These are phyloP conservation scores for Ceyx cyanopectus DNA, from an alignment of 2,113 vertebrate genomes.

Conservation along the genomic window DNA sequence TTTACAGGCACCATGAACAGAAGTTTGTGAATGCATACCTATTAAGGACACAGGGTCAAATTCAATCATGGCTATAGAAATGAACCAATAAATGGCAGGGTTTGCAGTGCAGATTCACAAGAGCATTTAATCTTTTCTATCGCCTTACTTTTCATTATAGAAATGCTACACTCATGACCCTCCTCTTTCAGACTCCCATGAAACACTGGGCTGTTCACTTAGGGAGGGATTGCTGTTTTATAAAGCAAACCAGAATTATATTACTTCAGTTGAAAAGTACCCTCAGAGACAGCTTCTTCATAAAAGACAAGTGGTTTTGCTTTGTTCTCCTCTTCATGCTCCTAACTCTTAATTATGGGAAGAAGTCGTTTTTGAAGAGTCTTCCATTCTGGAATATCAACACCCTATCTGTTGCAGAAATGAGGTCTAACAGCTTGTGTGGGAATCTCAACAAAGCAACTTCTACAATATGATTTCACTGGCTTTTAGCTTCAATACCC, in stretches of 20 bases:
- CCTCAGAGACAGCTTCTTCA: neutral
- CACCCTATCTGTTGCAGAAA: neutral
- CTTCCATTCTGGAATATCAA: neutral
- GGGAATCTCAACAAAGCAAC: neutral
- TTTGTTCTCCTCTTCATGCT: neutral
- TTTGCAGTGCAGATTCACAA: neutral
- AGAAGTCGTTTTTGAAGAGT: neutral
- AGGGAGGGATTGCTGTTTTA: neutral
- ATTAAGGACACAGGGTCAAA: neutral
- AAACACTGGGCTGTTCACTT: neutral
- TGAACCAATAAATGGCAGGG: neutral
- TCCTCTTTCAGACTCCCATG: neutral
- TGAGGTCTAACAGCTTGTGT: neutral
- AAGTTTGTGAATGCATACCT: neutral
- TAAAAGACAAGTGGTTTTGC: neutral
- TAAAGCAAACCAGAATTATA: neutral
- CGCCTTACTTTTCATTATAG: neutral
- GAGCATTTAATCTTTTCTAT: neutral
- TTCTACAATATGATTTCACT: neutral
- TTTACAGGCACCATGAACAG: neutral
- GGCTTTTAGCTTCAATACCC: neutral
- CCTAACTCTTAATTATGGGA: neutral
- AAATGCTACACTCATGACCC: neutral
- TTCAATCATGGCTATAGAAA: neutral
- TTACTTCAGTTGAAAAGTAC: neutral